Conservation (phyloP, 1,140 invertebrate genomes). For the Formica selysi region DNA sequence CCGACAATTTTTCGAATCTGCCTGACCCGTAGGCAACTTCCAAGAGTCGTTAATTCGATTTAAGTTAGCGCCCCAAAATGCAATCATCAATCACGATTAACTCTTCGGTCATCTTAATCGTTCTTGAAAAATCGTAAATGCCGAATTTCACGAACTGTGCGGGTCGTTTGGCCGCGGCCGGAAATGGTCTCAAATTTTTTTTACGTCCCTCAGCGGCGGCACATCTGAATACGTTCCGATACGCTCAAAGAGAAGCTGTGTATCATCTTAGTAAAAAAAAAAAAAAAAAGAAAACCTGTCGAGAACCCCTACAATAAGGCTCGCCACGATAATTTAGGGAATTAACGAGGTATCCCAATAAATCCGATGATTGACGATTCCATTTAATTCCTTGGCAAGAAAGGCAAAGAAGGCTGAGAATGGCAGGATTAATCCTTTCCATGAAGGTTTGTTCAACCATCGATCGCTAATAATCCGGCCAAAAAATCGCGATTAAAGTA, state of each 20-base stretch:
- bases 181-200: background rate
- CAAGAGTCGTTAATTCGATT: constrained; percentile 51
- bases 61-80: constrained; percentile 63
- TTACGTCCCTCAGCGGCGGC: constrained; percentile 6
- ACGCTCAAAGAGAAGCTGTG: constrained; percentile 33
- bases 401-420: constrained; percentile 33
- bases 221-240: constrained; percentile 26
- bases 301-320: background rate
- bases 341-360: constrained; percentile 72
- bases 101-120: constrained; percentile 67
- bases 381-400: constrained; percentile 58
- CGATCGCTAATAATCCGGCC: constrained; percentile 47
- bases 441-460: background rate
- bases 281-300: background rate
- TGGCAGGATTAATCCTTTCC: constrained; percentile 36
- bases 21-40: constrained; percentile 8
- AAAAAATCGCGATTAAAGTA: constrained; percentile 19
- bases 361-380: constrained; percentile 68
- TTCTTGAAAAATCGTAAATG: constrained; percentile 63
- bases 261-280: constrained; percentile 61
- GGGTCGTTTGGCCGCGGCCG: constrained; percentile 10
- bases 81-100: constrained; percentile 73
- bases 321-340: constrained; percentile 68
- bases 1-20: constrained; percentile 60
- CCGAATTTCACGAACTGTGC: constrained; percentile 39